Conservation (phyloP, 37 sponge, comb jelly and placozoan species). For the Aplysina aerophoba region DNA sequence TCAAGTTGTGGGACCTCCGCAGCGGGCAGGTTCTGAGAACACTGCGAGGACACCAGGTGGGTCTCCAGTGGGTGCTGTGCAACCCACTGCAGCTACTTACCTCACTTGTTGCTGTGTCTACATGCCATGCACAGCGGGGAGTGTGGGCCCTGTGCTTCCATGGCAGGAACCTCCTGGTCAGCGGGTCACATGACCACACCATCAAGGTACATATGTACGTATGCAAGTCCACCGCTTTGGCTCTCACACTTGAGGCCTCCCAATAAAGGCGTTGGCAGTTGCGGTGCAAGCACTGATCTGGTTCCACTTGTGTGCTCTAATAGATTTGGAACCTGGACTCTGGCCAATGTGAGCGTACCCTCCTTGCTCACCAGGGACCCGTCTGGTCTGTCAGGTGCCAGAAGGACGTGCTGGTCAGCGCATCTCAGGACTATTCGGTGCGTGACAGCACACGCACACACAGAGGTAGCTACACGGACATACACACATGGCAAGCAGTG, state of each 20-base stretch:
- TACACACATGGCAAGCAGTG: not conserved
- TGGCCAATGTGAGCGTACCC: constrained; percentile 63
- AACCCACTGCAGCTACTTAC: not conserved
- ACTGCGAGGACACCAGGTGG: constrained; percentile 67
- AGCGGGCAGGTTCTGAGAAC: constrained; percentile 44
- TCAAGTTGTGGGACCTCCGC: constrained; percentile 72
- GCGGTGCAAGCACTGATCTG: too few relatives aligned
- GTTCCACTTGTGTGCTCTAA: not conserved
- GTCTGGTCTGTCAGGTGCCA: constrained; percentile 71
- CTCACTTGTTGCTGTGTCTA: not conserved
- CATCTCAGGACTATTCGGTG: constrained; percentile 80
- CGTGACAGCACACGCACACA: not conserved
- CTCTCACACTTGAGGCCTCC: too few relatives aligned
- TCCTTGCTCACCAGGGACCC: constrained; percentile 63
- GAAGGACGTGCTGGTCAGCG: constrained; percentile 68
- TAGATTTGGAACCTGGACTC: constrained; percentile 76
- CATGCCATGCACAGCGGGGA: constrained; percentile 42
- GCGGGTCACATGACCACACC: constrained; percentile 73
- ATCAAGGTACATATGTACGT: constrained; percentile 49
- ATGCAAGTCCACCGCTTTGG: not conserved
- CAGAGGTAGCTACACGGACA: too few relatives aligned
- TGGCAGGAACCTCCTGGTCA: constrained; percentile 70
- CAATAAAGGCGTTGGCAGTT: too few relatives aligned
- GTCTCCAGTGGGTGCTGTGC: not conserved
- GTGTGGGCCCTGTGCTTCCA: constrained; percentile 82